A percentile compares a stretch with the other conserved stretches of the same genome.
These are phyloP conservation scores for Phyto melanocephala DNA, from an alignment of 2,888 invertebrate genomes.

Conservation along the genomic window DNA sequence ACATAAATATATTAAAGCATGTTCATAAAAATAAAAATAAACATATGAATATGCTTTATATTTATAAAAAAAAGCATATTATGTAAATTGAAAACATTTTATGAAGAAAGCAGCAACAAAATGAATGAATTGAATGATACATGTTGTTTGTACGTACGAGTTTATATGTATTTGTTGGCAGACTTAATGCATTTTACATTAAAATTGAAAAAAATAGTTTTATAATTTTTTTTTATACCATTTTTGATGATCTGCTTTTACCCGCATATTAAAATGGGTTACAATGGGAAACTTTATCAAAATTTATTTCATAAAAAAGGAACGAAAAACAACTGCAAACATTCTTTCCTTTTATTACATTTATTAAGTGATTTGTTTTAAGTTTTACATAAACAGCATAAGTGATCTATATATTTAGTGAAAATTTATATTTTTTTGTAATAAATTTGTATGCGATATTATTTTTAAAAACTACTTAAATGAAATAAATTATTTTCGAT, in stretches of 20 bases:
- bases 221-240: neutral
- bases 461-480: too few relatives aligned
- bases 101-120: neutral
- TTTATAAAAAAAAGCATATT: constrained; percentile 41
- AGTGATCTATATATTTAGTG: too few relatives aligned
- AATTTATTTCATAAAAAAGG: too few relatives aligned
- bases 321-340: too few relatives aligned
- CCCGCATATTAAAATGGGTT: neutral
- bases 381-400: too few relatives aligned
- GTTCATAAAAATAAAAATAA: neutral
- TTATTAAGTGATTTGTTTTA: too few relatives aligned
- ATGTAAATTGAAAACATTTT: constrained; percentile 57
- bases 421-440: too few relatives aligned
- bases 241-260: neutral
- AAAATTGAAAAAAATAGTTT: neutral
- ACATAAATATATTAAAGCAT: constrained; percentile 2
- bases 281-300: too few relatives aligned
- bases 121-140: constrained; percentile 9
- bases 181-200: neutral
- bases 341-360: too few relatives aligned
- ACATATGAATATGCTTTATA: neutral
- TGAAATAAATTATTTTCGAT: too few relatives aligned
- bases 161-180: neutral
- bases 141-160: neutral
- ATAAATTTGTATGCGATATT: too few relatives aligned